Percentiles rank a stretch among this genome's conserved stretches.
Conservation (phyloP, 1,140 invertebrate species). For the Papilio glaucus region DNA sequence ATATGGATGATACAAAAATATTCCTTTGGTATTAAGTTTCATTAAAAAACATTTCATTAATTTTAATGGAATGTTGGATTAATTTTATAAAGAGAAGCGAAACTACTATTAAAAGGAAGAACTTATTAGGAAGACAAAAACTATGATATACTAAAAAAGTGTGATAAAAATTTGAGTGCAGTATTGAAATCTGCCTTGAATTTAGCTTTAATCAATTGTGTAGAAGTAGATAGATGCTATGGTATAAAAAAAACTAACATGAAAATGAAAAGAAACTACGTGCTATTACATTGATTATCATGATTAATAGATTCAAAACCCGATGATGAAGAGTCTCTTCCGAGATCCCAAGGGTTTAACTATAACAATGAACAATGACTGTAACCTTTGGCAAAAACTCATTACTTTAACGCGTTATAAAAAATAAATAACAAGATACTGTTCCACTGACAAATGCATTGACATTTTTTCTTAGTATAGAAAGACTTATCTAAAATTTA, state of each 20-base stretch:
- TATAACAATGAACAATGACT: conserved; percentile 13
- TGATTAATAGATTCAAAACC: neutral
- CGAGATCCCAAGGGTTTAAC: neutral
- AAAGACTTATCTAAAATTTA: no score
- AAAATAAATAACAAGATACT: no score
- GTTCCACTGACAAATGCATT: no score
- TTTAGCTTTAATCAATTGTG: neutral
- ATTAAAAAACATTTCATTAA: neutral
- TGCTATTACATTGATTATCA: no score
- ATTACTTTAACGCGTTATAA: neutral
- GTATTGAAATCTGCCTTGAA: no score
- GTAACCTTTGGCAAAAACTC: conserved; percentile 10
- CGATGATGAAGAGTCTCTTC: neutral
- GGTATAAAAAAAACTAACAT: neutral
- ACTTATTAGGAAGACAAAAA: neutral
- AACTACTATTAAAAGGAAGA: neutral
- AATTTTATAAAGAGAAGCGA: neutral
- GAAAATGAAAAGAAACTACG: neutral
- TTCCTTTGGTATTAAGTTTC: neutral
- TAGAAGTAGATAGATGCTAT: neutral
- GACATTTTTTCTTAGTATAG: no score
- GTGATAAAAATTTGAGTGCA: no score
- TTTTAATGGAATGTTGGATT: conserved; percentile 7
- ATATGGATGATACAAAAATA: neutral
- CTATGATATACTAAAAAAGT: no score